Evolutionary conservation across 2,113 vertebrate species (phyloP), one percentile per base, ranked within the genome.

Genomic region (Zingel zingel): DNA sequence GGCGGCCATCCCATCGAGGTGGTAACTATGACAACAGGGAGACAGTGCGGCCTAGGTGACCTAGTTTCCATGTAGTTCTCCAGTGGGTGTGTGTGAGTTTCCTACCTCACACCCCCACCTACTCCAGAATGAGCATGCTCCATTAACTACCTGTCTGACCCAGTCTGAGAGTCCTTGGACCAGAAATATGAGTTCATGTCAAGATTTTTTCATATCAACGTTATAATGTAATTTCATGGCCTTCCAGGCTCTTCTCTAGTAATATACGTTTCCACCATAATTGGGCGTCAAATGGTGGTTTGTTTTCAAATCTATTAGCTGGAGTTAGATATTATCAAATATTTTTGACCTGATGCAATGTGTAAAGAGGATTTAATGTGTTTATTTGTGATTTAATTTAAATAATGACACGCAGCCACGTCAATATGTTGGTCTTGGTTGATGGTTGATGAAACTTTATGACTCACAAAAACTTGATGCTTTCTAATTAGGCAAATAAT

Each of bases 11-110:
- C 90, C 82, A 82, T 79, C 3, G 85, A 93, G 91, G 91, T 90
- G 90, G 94, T 94, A 93, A 92, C 94, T 91, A 94, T 94, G 91
- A 93, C 94, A 93, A 94, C 93, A 74, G 77, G 75, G 87, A 93
- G 93, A 89, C 86, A 85, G 87, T 53, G 69, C 88, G 89, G 88
- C 84, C 82, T 89, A 74, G 85, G 65, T 93, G 94, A 94, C 93
- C 94, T 93, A 93, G 77, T 93, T 94, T 93, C 86, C 11, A n/a
- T 76, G 83, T 88, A 89, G 79, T 86, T 86, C 80, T 87, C 48
- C 66, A 56, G 58, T 87, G 57, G 36, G 59, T 63, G 66, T 59
- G 72, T 56, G 78, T 64, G 56, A 63, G 51, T 82, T 67, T 73
- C 78, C 71, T 56, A 47, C 66, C 59, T 76, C 78, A 53, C 74